Evolutionary conservation across 2,888 invertebrate species (phyloP).

Genomic region (Antheraea yamamai): DNA sequence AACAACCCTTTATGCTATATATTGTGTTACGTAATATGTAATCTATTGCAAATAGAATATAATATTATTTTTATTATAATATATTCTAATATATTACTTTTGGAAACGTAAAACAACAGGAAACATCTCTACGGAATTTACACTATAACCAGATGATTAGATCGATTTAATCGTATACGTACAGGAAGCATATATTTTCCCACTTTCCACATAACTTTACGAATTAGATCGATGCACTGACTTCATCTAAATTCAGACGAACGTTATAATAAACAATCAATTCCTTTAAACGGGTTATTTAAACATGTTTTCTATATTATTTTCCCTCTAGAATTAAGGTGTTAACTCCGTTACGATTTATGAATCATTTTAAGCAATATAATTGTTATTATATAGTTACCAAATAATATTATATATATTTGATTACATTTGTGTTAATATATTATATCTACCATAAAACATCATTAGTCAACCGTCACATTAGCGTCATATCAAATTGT

Average conservation of each 20-base stretch:
- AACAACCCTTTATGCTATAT: not conserved
- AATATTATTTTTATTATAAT: not conserved
- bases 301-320: not conserved
- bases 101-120: not conserved
- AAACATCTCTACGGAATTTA: not conserved
- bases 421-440: conserved; percentile 25
- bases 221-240: conserved; percentile 4
- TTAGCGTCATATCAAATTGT: conserved; percentile 36
- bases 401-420: not conserved
- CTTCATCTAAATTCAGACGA: not conserved
- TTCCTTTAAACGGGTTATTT: not conserved
- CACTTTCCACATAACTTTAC: conserved; percentile 6
- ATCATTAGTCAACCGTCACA: conserved; percentile 41
- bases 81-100: not conserved
- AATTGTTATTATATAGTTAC: not conserved
- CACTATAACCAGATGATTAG: not conserved
- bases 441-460: conserved; percentile 32
- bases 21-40: not conserved
- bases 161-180: conserved; percentile 15
- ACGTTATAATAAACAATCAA: not conserved
- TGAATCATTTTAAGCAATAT: not conserved
- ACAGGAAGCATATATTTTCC: conserved; percentile 6
- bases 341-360: not conserved
- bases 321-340: not conserved
- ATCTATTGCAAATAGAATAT: not conserved